These are phyloP conservation scores for Amazona vittata DNA, from an alignment of 2,113 vertebrate genomes.

Conservation along the genomic window DNA sequence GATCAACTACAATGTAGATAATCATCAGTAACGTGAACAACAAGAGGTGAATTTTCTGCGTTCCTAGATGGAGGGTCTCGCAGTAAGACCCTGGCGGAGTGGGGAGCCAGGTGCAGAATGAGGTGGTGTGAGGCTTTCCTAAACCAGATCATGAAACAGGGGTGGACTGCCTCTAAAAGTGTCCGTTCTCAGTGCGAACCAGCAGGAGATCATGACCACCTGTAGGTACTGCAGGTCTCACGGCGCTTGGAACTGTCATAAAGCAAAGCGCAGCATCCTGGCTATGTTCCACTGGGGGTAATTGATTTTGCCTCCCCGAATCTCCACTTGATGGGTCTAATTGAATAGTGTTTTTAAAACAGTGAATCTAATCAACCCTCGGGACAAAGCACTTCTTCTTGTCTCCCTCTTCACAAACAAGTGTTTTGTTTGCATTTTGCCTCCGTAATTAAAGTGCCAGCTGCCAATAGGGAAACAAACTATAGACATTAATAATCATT, in stretches of 20 bases:
- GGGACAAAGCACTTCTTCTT: constrained; percentile 1
- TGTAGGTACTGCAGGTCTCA: background rate
- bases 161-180: background rate
- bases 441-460: background rate
- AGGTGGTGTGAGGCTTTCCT: background rate
- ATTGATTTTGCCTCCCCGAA: background rate
- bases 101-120: background rate
- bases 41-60: background rate
- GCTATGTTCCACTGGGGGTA: background rate
- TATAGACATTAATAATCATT: background rate
- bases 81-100: background rate
- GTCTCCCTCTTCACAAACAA: background rate
- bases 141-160: background rate
- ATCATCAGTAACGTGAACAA: background rate
- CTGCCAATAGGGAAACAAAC: background rate
- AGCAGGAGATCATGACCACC: background rate
- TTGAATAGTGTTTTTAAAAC: background rate
- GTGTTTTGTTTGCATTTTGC: background rate
- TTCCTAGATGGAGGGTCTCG: background rate
- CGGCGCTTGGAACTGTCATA: background rate
- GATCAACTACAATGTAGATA: background rate
- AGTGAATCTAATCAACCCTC: background rate
- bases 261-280: background rate
- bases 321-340: background rate
- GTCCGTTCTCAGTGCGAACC: background rate